Evolutionary conservation across 2,888 invertebrate genomes (phyloP), one percentile per base, ranked within the genome.

Genomic region (Chouioia cunea): DNA sequence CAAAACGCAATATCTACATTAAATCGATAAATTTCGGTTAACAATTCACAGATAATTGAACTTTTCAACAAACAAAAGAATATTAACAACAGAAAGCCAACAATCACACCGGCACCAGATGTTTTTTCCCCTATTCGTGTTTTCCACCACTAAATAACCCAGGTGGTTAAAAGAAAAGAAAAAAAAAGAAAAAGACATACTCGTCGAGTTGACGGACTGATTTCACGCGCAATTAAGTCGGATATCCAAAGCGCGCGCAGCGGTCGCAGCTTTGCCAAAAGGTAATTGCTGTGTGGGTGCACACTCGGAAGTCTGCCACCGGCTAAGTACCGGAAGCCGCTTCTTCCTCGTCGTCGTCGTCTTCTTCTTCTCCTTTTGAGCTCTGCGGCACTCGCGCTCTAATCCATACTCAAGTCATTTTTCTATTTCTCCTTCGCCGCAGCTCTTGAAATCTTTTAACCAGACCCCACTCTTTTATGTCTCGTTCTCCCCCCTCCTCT

Each of bases 321-420:
- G 62, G 75, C 77, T 79, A 79, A 80, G 80, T 78, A 78, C 78
- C 80, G 80, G 80, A 80, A 78, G 79, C 76, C 75, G 70, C 79
- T 79, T 60, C 65, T 76, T 76, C 53, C 12, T 27, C 27, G 2
- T 27, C 27, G 2, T 27, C 27, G 2, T 27, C 27, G 2, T 4
- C 27, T 27, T 27, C 27, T 27, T 43, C 36, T 54, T 43, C 27
- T 56, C 59, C 53, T 22, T 22, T 14, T 12, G n/a, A 50, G 1
- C 46, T 64, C 43, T 50, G 20, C 67, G 46, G 43, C n/a, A 4
- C 46, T 60, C 44, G 2, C n/a, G 23, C n/a, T 18, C 57, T 46
- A 53, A 47, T 50, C 52, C 20, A 52, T 52, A 18, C 36, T 36
- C 36, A 15, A 44, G 54, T 43, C 60, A 54, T 65, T 73, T 64